Percentiles rank a stretch among this genome's conserved stretches.
These are phyloP conservation scores for Sarcophaga peregrina DNA, from an alignment of 1,140 invertebrate species.

Conservation along the genomic window DNA sequence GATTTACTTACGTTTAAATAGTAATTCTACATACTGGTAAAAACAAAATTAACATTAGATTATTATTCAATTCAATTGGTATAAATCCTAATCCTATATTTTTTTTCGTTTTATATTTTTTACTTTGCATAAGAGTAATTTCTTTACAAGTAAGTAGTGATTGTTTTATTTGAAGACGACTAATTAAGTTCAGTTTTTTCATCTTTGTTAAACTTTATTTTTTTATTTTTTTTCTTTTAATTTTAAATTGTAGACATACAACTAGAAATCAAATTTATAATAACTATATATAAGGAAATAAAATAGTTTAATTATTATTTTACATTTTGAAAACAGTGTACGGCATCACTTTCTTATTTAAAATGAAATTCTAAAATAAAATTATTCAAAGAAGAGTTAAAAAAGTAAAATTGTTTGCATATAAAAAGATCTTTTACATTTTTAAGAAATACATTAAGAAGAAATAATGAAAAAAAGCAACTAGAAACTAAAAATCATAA, in stretches of 20 bases:
- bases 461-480: background rate
- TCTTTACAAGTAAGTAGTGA: too few relatives aligned
- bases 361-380: constrained; percentile 22
- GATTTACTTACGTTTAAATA: too few relatives aligned
- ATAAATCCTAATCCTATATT: too few relatives aligned
- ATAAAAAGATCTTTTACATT: constrained; percentile 8
- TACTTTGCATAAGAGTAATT: background rate
- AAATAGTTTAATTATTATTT: constrained; percentile 41
- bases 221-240: background rate
- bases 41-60: too few relatives aligned
- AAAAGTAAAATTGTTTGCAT: background rate
- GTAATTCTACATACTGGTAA: too few relatives aligned
- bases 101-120: constrained; percentile 5
- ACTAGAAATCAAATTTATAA: constrained; percentile 32
- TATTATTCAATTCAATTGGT: too few relatives aligned
- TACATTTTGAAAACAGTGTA: constrained; percentile 41
- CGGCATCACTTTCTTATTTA: background rate
- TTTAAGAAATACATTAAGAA: background rate
- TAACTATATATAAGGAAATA: constrained; percentile 37
- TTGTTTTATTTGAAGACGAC: too few relatives aligned
- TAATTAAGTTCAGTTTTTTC: background rate
- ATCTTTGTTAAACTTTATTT: constrained; percentile 16
- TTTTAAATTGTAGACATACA: constrained; percentile 38
- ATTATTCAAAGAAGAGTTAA: background rate
- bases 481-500: constrained; percentile 15